These are phyloP conservation scores for Apotomis betuletana DNA, from an alignment of 2,888 invertebrate species.

Conservation along the genomic window DNA sequence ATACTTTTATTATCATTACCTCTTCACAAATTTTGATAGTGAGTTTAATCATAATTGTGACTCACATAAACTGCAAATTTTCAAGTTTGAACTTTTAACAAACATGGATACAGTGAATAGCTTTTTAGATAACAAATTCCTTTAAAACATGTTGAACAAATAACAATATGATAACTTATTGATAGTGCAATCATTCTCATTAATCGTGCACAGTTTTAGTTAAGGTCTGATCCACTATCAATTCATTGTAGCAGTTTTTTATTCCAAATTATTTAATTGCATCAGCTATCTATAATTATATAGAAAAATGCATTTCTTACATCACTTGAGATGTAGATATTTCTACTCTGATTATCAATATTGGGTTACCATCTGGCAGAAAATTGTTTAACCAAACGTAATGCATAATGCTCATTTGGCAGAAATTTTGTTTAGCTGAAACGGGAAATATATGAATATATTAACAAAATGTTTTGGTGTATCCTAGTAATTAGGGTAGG, in stretches of 20 bases:
- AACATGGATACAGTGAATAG: conserved; percentile 31
- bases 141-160: conserved; percentile 40
- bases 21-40: not conserved
- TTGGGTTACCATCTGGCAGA: too few species aligned
- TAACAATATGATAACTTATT: conserved; percentile 35
- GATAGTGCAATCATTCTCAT: conserved; percentile 29
- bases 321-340: conserved; percentile 14
- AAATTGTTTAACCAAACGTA: too few species aligned
- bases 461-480: too few species aligned
- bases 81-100: not conserved
- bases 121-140: conserved; percentile 36
- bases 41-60: not conserved
- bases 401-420: too few species aligned
- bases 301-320: conserved; percentile 21
- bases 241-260: conserved; percentile 15
- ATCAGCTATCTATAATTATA: not conserved
- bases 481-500: too few species aligned
- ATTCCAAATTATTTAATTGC: conserved; percentile 4
- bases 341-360: too few species aligned
- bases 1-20: not conserved
- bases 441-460: too few species aligned
- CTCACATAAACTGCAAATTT: not conserved
- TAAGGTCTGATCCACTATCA: conserved; percentile 7
- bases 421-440: too few species aligned
- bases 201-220: conserved; percentile 35